phyloP scores from a whole-genome alignment of 64 coral and sea anemone species.

The Stylophora pistillata region DNA sequence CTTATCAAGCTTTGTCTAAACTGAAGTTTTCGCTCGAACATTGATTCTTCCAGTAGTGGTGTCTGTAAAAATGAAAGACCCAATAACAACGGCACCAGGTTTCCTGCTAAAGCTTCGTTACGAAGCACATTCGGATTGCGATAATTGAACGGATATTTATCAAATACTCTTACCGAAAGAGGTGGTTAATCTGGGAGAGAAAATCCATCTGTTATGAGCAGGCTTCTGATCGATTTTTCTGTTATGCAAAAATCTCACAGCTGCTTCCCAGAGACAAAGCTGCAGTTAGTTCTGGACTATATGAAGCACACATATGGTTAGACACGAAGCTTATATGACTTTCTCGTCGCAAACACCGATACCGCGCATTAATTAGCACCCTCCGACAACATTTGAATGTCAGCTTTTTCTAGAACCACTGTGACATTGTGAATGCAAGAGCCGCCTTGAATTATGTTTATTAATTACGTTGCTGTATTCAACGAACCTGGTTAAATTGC shows the following conservation, averaged over 20 bases:
- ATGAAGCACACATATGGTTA: neutral
- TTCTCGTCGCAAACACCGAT: neutral
- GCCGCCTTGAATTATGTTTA: neutral
- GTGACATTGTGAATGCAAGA: neutral
- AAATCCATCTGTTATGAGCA: neutral
- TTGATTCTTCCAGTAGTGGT: too few species aligned
- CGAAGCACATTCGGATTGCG: neutral
- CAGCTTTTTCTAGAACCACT: neutral
- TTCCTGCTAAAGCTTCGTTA: neutral
- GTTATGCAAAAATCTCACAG: neutral
- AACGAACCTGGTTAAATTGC: too few species aligned
- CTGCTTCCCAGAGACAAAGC: neutral
- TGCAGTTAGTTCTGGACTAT: neutral
- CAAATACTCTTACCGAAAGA: neutral
- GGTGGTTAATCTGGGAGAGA: neutral
- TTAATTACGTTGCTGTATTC: too few species aligned
- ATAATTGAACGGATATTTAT: neutral
- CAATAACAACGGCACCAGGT: too few species aligned
- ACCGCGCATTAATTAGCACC: constrained; percentile 6
- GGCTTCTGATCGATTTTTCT: too few species aligned
- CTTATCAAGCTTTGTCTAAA: too few species aligned
- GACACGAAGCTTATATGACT: neutral
- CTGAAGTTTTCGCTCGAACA: too few species aligned
- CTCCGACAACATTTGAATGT: neutral
- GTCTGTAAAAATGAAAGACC: too few species aligned